A percentile compares a stretch with the other conserved stretches of the same genome.
phyloP scores from a whole-genome alignment of 2,797 vertebrate species.

The Bradypus variegatus region DNA sequence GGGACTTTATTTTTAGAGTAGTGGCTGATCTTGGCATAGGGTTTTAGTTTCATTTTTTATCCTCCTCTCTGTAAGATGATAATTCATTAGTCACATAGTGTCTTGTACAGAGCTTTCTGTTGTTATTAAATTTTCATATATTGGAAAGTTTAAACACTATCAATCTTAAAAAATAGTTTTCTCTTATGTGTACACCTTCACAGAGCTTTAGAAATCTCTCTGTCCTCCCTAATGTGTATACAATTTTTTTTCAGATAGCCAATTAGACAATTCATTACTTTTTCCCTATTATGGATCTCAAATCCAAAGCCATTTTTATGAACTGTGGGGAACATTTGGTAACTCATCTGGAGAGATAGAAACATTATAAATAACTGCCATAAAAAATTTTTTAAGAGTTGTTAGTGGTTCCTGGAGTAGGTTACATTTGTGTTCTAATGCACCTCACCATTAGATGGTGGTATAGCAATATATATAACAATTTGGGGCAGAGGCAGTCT shows the following conservation, averaged over 20 bases:
- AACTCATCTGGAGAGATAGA: neutral
- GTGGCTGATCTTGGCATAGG: neutral
- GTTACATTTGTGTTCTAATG: constrained; percentile 26
- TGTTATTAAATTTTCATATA: neutral
- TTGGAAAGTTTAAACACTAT: neutral
- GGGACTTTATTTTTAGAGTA: constrained; percentile 32
- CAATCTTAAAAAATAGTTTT: neutral
- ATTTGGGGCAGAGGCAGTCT: neutral
- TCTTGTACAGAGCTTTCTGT: neutral
- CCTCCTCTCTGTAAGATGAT: neutral
- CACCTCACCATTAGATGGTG: constrained; percentile 58
- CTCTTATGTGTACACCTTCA: neutral
- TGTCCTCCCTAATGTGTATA: neutral
- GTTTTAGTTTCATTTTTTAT: neutral
- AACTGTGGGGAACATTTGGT: neutral
- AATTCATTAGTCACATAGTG: neutral
- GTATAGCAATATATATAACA: constrained; percentile 33
- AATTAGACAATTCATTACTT: neutral
- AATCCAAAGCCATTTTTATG: neutral
- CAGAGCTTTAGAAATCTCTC: neutral
- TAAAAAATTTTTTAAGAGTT: neutral
- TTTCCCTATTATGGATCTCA: neutral
- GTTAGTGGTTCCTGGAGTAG: neutral
- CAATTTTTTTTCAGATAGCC: neutral
- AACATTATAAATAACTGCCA: neutral